Evolutionary conservation across 2,797 vertebrate species (phyloP).

Genomic region (Pelochelys cantorii): DNA sequence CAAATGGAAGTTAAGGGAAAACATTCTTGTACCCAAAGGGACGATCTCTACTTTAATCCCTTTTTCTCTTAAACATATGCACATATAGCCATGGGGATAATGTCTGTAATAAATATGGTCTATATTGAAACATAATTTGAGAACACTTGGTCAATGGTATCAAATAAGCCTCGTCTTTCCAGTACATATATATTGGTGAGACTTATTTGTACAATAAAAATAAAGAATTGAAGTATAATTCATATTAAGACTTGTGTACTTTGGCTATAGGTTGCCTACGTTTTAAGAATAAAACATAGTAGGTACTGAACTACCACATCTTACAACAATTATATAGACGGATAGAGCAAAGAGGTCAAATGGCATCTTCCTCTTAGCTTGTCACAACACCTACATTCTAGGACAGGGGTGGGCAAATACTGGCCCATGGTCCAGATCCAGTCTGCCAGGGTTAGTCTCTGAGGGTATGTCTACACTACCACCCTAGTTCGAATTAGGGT

Average conservation of each 20-base stretch:
- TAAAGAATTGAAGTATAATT: not conserved
- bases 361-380: not conserved
- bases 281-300: not conserved
- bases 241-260: too few species aligned
- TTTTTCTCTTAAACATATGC: not conserved
- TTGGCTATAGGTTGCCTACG: not conserved
- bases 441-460: too few species aligned
- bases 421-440: too few species aligned
- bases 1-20: slow-evolving; percentile 9
- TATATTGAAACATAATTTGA: not conserved
- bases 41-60: not conserved
- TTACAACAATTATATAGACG: not conserved
- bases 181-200: not conserved
- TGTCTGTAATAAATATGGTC: not conserved
- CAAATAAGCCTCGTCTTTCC: not conserved
- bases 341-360: not conserved
- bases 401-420: too few species aligned
- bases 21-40: not conserved
- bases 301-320: not conserved
- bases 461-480: too few species aligned
- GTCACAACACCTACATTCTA: not conserved
- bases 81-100: not conserved
- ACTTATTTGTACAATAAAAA: not conserved
- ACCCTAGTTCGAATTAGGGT: too few species aligned
- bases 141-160: not conserved